phyloP scores from a whole-genome alignment of 2,888 invertebrate genomes.

The Xylota sylvarum region DNA sequence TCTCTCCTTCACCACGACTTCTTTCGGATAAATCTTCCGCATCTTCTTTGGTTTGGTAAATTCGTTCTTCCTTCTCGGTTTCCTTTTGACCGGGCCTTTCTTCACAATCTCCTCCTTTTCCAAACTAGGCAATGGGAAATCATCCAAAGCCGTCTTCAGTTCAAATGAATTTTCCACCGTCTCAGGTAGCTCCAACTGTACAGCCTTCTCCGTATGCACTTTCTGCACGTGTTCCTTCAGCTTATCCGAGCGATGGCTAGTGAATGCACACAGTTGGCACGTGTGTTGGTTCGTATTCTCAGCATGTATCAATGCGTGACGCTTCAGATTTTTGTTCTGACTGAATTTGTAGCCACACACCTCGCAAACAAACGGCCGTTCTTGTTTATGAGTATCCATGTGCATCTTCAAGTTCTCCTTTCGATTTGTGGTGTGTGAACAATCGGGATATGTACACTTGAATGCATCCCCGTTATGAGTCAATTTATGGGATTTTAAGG shows the following conservation, averaged over 20 bases:
- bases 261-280: slow-evolving; percentile 85
- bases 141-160: slow-evolving; percentile 80
- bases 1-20: background rate
- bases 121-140: slow-evolving; percentile 80
- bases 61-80: slow-evolving; percentile 26
- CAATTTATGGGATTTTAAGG: slow-evolving; percentile 86
- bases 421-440: slow-evolving; percentile 85
- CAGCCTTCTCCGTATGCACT: slow-evolving; percentile 82
- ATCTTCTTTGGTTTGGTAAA: slow-evolving; percentile 23
- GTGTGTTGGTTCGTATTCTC: slow-evolving; percentile 81
- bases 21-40: slow-evolving; percentile 55
- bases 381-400: slow-evolving; percentile 86
- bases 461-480: slow-evolving; percentile 86
- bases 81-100: slow-evolving; percentile 32
- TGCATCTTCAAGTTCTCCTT: slow-evolving; percentile 86
- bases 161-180: slow-evolving; percentile 83
- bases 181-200: slow-evolving; percentile 82
- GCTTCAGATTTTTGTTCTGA: slow-evolving; percentile 86
- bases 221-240: slow-evolving; percentile 85
- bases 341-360: slow-evolving; percentile 87
- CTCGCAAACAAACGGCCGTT: slow-evolving; percentile 86
- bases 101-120: slow-evolving; percentile 27
- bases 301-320: slow-evolving; percentile 82
- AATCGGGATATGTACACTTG: slow-evolving; percentile 85
- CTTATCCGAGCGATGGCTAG: slow-evolving; percentile 86